phyloP scores from a whole-genome alignment of 2,888 invertebrate genomes.

The Pegoplata infirma region DNA sequence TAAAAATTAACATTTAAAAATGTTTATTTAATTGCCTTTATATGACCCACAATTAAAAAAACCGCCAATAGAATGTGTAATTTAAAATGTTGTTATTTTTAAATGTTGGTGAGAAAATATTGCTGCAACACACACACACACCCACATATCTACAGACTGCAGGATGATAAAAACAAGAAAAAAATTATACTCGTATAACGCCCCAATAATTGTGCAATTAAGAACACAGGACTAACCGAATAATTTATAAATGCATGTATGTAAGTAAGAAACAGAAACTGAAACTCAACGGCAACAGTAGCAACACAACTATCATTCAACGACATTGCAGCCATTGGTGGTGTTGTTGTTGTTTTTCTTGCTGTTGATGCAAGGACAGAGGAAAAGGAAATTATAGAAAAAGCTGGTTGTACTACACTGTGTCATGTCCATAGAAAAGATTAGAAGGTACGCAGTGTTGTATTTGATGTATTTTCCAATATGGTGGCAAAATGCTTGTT shows the following conservation, averaged over 20 bases:
- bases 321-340: neutral
- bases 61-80: constrained; percentile 49
- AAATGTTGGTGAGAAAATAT: neutral
- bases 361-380: too few relatives aligned
- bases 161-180: neutral
- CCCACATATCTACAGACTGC: too few relatives aligned
- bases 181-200: constrained; percentile 52
- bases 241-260: constrained; percentile 59
- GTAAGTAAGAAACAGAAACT: too few relatives aligned
- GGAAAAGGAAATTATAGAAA: constrained; percentile 4
- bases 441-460: too few relatives aligned
- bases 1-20: constrained; percentile 53
- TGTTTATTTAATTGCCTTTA: constrained; percentile 56
- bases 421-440: too few relatives aligned
- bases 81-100: constrained; percentile 6
- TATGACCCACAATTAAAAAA: constrained; percentile 49
- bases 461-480: too few relatives aligned
- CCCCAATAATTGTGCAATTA: constrained; percentile 62
- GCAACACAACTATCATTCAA: too few relatives aligned
- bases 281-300: too few relatives aligned
- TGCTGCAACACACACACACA: too few relatives aligned
- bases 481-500: too few relatives aligned
- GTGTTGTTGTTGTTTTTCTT: too few relatives aligned
- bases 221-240: constrained; percentile 55
- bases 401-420: too few relatives aligned